Conservation (phyloP, 2,113 vertebrate species). For the Accipiter cooperii region DNA sequence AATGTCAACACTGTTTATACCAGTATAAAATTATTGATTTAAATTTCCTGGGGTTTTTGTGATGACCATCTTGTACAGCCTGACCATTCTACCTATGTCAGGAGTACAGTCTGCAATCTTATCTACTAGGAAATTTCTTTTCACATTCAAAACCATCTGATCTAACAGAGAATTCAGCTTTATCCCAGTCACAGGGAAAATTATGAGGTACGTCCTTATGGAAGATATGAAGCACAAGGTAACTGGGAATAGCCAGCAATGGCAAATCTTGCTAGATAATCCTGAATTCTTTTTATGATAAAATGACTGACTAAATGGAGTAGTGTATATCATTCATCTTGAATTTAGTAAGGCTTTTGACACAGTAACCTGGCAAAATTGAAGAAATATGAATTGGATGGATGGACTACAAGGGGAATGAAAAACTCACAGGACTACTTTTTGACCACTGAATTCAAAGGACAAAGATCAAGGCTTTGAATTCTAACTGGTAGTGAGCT, state of each 20-base stretch:
- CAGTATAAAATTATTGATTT: background rate
- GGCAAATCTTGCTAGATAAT: background rate
- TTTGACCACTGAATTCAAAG: background rate
- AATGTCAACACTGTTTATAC: background rate
- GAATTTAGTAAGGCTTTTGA: background rate
- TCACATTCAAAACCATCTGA: background rate
- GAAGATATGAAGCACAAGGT: background rate
- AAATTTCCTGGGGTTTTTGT: background rate
- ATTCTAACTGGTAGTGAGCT: background rate
- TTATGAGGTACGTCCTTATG: background rate
- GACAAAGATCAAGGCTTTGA: background rate
- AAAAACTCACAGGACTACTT: background rate
- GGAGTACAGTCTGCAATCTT: background rate
- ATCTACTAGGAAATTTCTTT: background rate
- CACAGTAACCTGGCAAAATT: background rate
- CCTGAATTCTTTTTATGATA: background rate
- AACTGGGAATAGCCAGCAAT: background rate
- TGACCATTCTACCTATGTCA: background rate
- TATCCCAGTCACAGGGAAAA: background rate
- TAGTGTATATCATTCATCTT: background rate
- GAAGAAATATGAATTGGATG: background rate
- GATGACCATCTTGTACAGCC: background rate
- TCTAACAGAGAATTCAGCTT: background rate
- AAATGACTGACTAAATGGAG: background rate
- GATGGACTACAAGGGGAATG: background rate